A percentile compares a stretch with the other conserved stretches of the same genome.
phyloP scores from a whole-genome alignment of 2,888 invertebrate genomes.

The Microctonus hyperodae region DNA sequence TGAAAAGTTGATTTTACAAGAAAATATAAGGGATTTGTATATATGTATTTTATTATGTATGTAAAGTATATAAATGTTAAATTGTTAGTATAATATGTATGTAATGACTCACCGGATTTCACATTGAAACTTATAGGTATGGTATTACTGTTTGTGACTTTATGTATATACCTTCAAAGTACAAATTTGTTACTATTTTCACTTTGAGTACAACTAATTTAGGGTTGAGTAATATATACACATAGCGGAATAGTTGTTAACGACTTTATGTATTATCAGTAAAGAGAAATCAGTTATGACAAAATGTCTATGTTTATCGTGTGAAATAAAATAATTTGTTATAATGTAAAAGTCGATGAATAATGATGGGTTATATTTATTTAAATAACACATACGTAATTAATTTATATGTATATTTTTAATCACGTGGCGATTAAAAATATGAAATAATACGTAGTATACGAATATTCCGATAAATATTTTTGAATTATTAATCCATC shows the following conservation, averaged over 20 bases:
- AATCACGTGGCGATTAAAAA: neutral
- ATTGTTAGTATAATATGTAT: neutral
- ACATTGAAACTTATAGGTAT: neutral
- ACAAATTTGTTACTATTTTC: constrained; percentile 11
- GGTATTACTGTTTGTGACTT: neutral
- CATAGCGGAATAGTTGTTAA: neutral
- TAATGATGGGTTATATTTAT: neutral
- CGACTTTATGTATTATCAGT: constrained; percentile 18
- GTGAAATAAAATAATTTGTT: constrained; percentile 5
- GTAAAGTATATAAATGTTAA: neutral
- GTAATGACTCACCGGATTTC: constrained; percentile 9
- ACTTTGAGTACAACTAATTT: neutral
- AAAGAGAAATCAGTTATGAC: constrained; percentile 3
- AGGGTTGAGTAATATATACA: neutral
- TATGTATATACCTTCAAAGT: constrained; percentile 4
- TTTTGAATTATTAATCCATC: neutral
- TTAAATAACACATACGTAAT: neutral
- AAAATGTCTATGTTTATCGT: neutral
- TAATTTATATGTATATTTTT: neutral
- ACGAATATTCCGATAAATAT: neutral
- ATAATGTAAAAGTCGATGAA: neutral
- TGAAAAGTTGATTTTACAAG: constrained; percentile 11
- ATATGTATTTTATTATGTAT: neutral
- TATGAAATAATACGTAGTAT: neutral
- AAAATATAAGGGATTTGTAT: no score